Percentiles rank a stretch among this genome's conserved stretches.
Conservation (phyloP, 2,888 invertebrate genomes). For the Tenthredo amoena region DNA sequence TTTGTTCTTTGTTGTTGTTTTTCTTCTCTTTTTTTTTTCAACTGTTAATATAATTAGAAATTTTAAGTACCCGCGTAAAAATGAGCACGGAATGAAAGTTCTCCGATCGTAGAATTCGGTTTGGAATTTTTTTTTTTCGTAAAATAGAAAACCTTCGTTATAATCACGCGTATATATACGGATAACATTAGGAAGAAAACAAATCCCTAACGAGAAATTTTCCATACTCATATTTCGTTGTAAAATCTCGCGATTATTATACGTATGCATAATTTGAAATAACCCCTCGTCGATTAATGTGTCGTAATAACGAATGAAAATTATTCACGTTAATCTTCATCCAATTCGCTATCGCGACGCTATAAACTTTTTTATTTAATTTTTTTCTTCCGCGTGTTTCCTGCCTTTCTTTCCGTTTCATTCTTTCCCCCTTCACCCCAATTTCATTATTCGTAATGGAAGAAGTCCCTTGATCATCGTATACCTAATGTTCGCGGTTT, state of each 20-base stretch:
- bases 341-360: background rate
- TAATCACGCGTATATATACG: background rate
- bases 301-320: background rate
- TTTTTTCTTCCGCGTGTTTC: background rate
- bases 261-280: background rate
- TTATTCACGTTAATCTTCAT: conserved; percentile 9
- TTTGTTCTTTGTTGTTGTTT: background rate
- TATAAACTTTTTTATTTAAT: background rate
- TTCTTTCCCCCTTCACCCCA: background rate
- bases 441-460: background rate
- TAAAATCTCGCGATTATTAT: background rate
- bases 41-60: background rate
- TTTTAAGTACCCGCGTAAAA: background rate
- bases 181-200: background rate
- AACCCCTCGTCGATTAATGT: background rate
- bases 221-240: background rate
- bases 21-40: background rate
- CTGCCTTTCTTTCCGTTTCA: background rate
- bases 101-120: background rate
- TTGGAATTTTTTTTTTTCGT: too few relatives aligned
- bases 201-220: background rate
- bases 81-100: background rate
- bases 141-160: background rate
- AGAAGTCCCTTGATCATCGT: background rate
- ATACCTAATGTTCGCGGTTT: background rate